Evolutionary conservation across 1,140 invertebrate species (phyloP).

Genomic region (Bombus terrestris): DNA sequence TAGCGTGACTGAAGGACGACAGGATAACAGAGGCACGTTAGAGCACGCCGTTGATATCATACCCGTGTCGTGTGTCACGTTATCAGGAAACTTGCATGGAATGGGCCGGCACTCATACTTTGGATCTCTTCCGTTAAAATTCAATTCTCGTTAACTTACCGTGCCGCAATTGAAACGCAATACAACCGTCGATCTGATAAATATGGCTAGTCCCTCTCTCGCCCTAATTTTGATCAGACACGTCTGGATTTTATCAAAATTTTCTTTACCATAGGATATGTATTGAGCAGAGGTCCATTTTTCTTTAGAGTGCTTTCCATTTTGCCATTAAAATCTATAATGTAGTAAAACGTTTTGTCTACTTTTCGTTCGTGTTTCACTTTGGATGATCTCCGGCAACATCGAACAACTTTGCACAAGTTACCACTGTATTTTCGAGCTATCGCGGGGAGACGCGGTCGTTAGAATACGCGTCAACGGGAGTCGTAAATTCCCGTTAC

Average conservation of each 20-base stretch:
- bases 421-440: background rate
- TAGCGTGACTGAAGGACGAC: background rate
- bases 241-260: background rate
- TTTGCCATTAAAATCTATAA: background rate
- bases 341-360: background rate
- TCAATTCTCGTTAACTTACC: constrained; percentile 46
- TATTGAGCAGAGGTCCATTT: background rate
- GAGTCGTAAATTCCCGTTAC: too few relatives aligned
- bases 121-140: constrained; percentile 23
- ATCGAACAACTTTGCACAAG: background rate
- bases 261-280: background rate
- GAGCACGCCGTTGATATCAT: constrained; percentile 25
- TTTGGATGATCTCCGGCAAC: background rate
- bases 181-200: constrained; percentile 12
- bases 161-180: constrained; percentile 26
- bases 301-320: background rate
- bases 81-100: constrained; percentile 31
- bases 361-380: background rate
- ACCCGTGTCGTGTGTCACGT: constrained; percentile 31
- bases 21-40: constrained; percentile 13
- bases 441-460: too few relatives aligned
- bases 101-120: background rate
- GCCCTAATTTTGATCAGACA: background rate
- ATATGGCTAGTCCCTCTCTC: background rate
- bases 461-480: too few relatives aligned